A percentile compares a stretch with the other conserved stretches of the same genome.
Evolutionary conservation across 1,140 invertebrate genomes (phyloP).

Genomic region (Macrosteles quadrilineatus): DNA sequence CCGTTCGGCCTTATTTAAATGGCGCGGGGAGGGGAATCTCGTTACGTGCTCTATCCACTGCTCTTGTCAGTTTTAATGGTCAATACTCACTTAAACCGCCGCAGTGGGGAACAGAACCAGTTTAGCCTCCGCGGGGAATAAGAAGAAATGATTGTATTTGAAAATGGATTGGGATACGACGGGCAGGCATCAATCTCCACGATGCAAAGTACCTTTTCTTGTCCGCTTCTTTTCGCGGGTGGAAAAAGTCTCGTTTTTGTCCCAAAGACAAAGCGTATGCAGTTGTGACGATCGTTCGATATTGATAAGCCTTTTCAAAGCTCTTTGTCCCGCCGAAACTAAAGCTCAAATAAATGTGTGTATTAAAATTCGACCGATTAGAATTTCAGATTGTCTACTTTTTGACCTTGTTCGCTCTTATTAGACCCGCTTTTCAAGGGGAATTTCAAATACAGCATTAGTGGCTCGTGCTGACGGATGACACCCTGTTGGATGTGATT

Average conservation of each 20-base stretch:
- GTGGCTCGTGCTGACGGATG: neutral
- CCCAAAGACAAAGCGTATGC: slow-evolving; percentile 26
- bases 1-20: slow-evolving; percentile 20
- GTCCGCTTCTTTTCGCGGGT: slow-evolving; percentile 8
- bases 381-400: slow-evolving; percentile 30
- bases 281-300: slow-evolving; percentile 16
- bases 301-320: slow-evolving; percentile 27
- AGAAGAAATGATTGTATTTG: slow-evolving; percentile 22
- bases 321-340: neutral
- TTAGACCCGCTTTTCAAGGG: slow-evolving; percentile 24
- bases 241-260: slow-evolving; percentile 19
- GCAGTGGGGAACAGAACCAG: neutral
- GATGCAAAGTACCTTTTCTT: slow-evolving; percentile 27
- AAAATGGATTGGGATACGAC: slow-evolving; percentile 5
- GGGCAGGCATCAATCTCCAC: neutral
- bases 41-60: slow-evolving; percentile 28
- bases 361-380: slow-evolving; percentile 35
- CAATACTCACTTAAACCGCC: slow-evolving; percentile 13
- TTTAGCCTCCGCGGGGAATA: slow-evolving; percentile 5
- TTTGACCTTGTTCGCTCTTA: slow-evolving; percentile 17
- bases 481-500: neutral
- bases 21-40: neutral
- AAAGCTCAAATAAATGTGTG: slow-evolving; percentile 30
- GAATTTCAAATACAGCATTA: slow-evolving; percentile 24
- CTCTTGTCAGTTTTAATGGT: slow-evolving; percentile 29